Base-by-base conservation (phyloP, 1,140 invertebrate species). In the Nomia melanderi region DNA sequence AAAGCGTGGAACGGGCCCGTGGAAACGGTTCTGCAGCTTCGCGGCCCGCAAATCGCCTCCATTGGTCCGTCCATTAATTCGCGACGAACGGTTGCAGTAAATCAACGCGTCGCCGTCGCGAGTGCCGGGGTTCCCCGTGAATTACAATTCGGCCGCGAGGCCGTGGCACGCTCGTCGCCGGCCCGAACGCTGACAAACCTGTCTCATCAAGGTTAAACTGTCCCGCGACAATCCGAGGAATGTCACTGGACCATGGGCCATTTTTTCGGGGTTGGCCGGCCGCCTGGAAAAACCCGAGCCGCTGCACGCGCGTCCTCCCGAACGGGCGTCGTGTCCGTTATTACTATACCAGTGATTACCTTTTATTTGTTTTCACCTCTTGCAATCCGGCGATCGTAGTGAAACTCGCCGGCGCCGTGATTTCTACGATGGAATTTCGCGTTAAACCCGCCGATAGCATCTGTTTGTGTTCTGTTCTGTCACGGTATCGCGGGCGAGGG, bases 21-120 rank as follows among this genome's bases (percentile, higher is more conserved):
- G 33, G 27, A 11, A 75, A 47, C 73, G 54, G 23, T 27, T 11
- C 31, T 31, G 33, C 36, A 14, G 33, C 17, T 53, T 54, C 25
- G 27, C 27, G 9, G 31, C 17, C 50, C 31, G 65, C 53, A 25
- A 53, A 69, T 72, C 56, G 64, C 47, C 39, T 25, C 31, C 14
- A 33, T 33, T 54, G 54, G 79, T n/a, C 59, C 60, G 72, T 74
- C 72, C 71, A 84, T 84, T 86, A 64, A 83, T 86, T 86, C 60
- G 73, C 75, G 23, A 63, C 64, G 64, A 76, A 36, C 69, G 67
- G 73, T 27, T 67, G 27, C 39, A 54, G 69, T 86, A 86, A 82
- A 86, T 86, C 78, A 81, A 59, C 33, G 47, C 9, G 59, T 74
- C 36, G 54, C 53, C 53, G 41, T 44, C 36, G 56, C 25, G 17